A percentile compares a stretch with the other conserved stretches of the same genome.
These are phyloP conservation scores for Tiliacea aurago DNA, from an alignment of 2,888 invertebrate species.

Conservation along the genomic window DNA sequence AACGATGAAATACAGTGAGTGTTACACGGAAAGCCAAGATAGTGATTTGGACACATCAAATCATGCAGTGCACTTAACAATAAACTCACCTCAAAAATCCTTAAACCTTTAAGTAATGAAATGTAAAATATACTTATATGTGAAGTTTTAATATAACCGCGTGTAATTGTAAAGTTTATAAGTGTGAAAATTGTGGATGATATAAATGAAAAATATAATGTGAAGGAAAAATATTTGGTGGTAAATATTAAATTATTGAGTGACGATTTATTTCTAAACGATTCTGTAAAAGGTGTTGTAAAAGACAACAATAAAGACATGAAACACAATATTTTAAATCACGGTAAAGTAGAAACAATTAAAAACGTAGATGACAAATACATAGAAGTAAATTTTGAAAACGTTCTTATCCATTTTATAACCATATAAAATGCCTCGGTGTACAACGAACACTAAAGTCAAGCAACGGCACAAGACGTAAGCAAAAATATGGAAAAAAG, in stretches of 20 bases:
- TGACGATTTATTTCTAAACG: conserved; percentile 13
- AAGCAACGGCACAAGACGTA: conserved; percentile 87
- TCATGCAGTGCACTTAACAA: conserved; percentile 72
- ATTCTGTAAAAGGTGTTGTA: conserved; percentile 27
- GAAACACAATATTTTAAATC: conserved; percentile 9
- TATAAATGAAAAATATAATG: conserved; percentile 26
- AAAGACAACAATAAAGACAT: conserved; percentile 14
- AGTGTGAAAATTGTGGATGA: conserved; percentile 37
- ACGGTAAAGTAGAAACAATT: conserved; percentile 8
- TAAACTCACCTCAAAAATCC: conserved; percentile 66
- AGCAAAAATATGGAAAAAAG: conserved; percentile 80
- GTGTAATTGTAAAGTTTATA: conserved; percentile 55
- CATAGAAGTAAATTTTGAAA: conserved; percentile 34
- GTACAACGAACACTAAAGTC: conserved; percentile 67
- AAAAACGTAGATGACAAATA: conserved; percentile 23
- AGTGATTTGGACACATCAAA: conserved; percentile 60
- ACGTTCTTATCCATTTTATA: conserved; percentile 42
- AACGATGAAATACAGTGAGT: conserved; percentile 49
- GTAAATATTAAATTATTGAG: conserved; percentile 22
- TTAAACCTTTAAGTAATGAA: conserved; percentile 51
- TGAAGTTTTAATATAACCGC: conserved; percentile 36
- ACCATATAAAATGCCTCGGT: conserved; percentile 43
- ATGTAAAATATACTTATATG: conserved; percentile 51
- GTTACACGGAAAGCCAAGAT: conserved; percentile 62
- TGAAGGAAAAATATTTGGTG: conserved; percentile 8